These are phyloP conservation scores for Bambusicola thoracicus DNA, from an alignment of 2,113 vertebrate genomes.

Conservation along the genomic window DNA sequence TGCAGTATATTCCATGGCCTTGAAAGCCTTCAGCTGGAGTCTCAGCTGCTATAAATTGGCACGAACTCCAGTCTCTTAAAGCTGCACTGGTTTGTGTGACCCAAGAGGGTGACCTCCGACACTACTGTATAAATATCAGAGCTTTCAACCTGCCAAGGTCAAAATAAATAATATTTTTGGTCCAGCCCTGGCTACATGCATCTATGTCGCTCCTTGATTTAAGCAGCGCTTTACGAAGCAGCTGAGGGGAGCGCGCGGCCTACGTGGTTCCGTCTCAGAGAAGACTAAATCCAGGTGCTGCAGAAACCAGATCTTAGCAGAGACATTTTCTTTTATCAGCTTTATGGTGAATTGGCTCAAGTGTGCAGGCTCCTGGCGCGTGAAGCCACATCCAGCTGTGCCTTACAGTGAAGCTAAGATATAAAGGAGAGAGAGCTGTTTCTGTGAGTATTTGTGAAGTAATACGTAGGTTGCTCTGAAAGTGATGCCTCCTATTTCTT, in stretches of 20 bases:
- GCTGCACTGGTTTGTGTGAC: neutral
- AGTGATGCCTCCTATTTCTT: too few relatives aligned
- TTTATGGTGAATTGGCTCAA: neutral
- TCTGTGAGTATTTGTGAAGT: neutral
- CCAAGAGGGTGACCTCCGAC: neutral
- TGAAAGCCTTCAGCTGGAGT: neutral
- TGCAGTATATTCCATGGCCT: neutral
- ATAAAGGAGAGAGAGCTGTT: neutral
- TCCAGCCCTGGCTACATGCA: neutral
- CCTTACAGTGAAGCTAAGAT: neutral
- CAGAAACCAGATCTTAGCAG: neutral
- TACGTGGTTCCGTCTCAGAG: neutral
- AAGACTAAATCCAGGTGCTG: neutral
- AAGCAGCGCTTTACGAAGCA: accelerated
- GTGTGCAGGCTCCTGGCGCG: neutral
- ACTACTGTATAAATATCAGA: neutral
- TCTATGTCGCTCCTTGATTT: neutral
- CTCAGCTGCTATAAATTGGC: neutral
- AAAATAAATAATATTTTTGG: neutral
- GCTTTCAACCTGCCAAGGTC: neutral
- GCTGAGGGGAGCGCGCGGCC: neutral
- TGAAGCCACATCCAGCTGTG: neutral
- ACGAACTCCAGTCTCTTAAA: neutral
- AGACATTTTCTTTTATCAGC: neutral
- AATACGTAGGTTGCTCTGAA: neutral